These are phyloP conservation scores for Hoplodrina blanda DNA, from an alignment of 2,888 invertebrate species.

Conservation along the genomic window DNA sequence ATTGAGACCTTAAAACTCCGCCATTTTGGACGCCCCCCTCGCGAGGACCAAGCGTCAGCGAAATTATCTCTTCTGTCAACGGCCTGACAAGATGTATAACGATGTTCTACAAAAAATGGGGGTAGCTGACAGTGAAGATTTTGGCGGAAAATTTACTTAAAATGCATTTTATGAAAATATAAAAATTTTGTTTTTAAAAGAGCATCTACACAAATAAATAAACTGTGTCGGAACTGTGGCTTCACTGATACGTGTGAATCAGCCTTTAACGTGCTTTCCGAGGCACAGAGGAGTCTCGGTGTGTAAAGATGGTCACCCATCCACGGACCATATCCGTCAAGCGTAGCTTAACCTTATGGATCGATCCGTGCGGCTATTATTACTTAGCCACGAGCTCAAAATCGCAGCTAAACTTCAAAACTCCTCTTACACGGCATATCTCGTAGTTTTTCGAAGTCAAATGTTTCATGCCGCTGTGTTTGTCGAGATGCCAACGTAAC, in stretches of 20 bases:
- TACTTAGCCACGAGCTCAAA: not conserved
- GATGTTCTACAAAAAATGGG: constrained; percentile 25
- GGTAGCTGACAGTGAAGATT: not conserved
- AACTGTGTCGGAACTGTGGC: too few relatives aligned
- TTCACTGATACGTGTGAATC: too few relatives aligned
- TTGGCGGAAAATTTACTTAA: constrained; percentile 1
- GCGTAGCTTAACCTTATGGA: too few relatives aligned
- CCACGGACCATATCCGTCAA: too few relatives aligned
- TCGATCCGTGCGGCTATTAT: too few relatives aligned
- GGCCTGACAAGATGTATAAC: constrained; percentile 46
- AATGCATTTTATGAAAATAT: constrained; percentile 27
- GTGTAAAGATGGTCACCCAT: too few relatives aligned
- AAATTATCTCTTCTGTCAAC: constrained; percentile 58
- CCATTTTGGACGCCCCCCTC: constrained; percentile 46
- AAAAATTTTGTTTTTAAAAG: not conserved
- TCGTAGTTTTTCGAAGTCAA: not conserved
- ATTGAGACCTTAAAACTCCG: constrained; percentile 44
- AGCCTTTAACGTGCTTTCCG: too few relatives aligned
- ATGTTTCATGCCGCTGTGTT: constrained; percentile 20
- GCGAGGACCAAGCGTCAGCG: constrained; percentile 48
- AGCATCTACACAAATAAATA: too few relatives aligned
- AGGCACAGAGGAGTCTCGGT: too few relatives aligned
- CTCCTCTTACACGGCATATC: too few relatives aligned
- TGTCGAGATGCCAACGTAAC: constrained; percentile 21
- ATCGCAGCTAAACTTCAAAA: constrained; percentile 1